Percentiles rank a stretch among this genome's conserved stretches.
phyloP scores from a whole-genome alignment of 2,797 vertebrate genomes.

The Echeneis naucrates region DNA sequence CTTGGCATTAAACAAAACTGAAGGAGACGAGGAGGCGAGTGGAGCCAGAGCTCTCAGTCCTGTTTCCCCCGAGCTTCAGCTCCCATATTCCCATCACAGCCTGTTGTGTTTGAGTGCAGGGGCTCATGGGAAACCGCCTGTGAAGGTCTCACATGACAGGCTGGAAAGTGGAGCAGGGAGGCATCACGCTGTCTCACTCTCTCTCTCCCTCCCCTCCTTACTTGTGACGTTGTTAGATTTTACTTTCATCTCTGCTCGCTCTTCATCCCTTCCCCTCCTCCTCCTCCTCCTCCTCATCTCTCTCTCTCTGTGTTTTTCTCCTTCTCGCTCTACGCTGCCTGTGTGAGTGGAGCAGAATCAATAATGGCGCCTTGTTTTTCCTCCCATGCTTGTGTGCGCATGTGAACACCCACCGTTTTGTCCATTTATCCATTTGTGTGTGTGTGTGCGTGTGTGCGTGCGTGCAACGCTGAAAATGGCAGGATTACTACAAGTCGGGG shows the following conservation, averaged over 20 bases:
- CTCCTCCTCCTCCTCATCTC: slow-evolving; percentile 12
- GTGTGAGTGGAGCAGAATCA: slow-evolving; percentile 65
- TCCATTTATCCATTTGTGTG: slow-evolving; percentile 35
- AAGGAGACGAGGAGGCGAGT: slow-evolving; percentile 1
- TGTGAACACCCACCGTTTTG: slow-evolving; percentile 41
- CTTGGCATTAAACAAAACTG: slow-evolving; percentile 6
- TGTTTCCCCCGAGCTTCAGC: background rate
- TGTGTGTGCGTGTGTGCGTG: slow-evolving; percentile 3
- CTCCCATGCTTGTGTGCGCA: slow-evolving; percentile 51
- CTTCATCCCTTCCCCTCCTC: slow-evolving; percentile 31
- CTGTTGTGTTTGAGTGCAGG: background rate
- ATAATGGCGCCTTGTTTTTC: slow-evolving; percentile 84
- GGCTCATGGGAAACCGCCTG: slow-evolving; percentile 17
- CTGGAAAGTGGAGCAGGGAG: slow-evolving; percentile 52
- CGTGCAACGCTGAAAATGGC: slow-evolving; percentile 70
- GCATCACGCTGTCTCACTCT: slow-evolving; percentile 42
- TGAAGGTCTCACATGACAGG: slow-evolving; percentile 1
- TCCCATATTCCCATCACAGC: slow-evolving; percentile 1
- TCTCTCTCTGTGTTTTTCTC: slow-evolving; percentile 16
- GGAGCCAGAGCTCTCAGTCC: slow-evolving; percentile 7
- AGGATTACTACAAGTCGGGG: slow-evolving; percentile 99
- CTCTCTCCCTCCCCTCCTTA: background rate
- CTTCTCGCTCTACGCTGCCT: slow-evolving; percentile 6
- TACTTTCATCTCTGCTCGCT: slow-evolving; percentile 28
- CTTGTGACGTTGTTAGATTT: slow-evolving; percentile 44